Evolutionary conservation across 2,113 vertebrate genomes (phyloP).

Genomic region (Silurus meridionalis): DNA sequence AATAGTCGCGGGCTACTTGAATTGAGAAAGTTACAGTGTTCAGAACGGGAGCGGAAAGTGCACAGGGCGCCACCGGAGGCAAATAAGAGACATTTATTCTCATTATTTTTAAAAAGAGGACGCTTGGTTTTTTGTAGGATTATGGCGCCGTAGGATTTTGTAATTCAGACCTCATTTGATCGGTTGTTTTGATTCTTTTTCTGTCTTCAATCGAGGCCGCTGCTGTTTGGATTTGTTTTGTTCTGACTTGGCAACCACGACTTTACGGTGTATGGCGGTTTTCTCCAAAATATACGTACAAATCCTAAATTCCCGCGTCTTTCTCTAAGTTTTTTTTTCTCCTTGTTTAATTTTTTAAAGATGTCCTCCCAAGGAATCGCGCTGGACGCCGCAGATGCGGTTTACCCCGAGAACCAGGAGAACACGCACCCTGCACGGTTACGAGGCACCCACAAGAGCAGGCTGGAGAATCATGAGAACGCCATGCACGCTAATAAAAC

Average conservation of each 20-base stretch:
- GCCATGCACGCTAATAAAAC: conserved; percentile 64
- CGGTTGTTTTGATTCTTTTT: conserved; percentile 1
- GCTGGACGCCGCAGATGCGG: conserved; percentile 47
- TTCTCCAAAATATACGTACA: neutral
- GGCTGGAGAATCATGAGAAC: conserved; percentile 86
- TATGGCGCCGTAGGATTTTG: conserved; percentile 29
- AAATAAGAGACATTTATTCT: neutral
- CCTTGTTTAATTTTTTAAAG: neutral
- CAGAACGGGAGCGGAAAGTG: neutral
- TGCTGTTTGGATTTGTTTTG: conserved; percentile 21
- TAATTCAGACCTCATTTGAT: neutral
- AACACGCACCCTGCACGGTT: conserved; percentile 61
- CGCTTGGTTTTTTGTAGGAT: neutral
- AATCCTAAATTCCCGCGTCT: neutral
- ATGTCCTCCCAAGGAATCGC: conserved; percentile 68
- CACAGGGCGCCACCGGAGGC: neutral
- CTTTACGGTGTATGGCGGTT: neutral
- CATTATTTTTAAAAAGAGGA: neutral
- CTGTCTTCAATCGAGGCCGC: conserved; percentile 17
- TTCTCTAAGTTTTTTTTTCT: neutral
- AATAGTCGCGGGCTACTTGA: conserved; percentile 99
- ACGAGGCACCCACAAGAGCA: conserved; percentile 55
- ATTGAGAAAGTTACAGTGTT: conserved; percentile 65
- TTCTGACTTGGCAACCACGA: conserved; percentile 8
- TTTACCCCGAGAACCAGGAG: conserved; percentile 64